These are phyloP conservation scores for Pelvicachromis taeniatus DNA, from an alignment of 2,113 vertebrate genomes.

Conservation along the genomic window DNA sequence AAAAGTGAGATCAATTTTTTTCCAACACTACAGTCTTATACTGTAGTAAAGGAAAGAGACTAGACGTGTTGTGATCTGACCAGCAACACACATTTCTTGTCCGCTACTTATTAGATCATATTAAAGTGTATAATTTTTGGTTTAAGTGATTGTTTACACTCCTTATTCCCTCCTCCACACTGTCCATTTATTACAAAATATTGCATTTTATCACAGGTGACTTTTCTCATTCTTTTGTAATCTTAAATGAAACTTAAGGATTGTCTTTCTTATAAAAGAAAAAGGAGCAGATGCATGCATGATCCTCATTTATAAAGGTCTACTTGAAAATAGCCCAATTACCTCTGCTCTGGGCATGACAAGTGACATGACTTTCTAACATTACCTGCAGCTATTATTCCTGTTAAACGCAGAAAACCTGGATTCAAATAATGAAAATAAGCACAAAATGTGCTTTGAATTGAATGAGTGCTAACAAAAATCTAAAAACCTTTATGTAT, in stretches of 20 bases:
- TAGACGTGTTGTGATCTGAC: background rate
- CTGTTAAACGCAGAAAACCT: background rate
- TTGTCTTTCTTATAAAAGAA: background rate
- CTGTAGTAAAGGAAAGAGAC: background rate
- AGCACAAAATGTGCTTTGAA: fast-evolving
- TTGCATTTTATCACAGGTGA: background rate
- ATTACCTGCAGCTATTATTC: background rate
- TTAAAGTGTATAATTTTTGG: background rate
- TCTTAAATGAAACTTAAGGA: background rate
- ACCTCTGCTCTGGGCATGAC: background rate
- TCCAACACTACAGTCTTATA: background rate
- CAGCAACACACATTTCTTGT: background rate
- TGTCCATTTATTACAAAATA: background rate
- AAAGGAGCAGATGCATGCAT: background rate
- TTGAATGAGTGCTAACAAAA: fast-evolving
- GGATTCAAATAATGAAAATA: background rate
- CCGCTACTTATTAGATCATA: background rate
- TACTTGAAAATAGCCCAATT: background rate
- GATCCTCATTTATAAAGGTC: fast-evolving
- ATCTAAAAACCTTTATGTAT: fast-evolving
- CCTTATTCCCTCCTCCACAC: background rate
- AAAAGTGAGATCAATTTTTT: background rate
- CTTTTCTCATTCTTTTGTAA: background rate
- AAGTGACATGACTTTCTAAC: background rate
- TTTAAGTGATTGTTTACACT: background rate